Base-by-base conservation (phyloP, 1,140 invertebrate species). In the Cardiocondyla obscurior region DNA sequence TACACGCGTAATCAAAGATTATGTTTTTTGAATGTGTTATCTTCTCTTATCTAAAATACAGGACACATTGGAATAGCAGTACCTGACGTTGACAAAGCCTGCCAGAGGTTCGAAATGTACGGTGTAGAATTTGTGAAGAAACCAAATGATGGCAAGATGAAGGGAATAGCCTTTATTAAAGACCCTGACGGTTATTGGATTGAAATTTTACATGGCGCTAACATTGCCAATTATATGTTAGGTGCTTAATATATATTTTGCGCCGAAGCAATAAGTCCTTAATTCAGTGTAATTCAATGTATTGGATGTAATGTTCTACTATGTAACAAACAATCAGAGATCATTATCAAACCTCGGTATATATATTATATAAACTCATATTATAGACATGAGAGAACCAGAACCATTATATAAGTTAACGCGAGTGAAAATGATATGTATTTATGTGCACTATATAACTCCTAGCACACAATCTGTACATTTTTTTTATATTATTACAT, bases 151-250 rank as follows among this genome's bases (percentile, higher is more conserved):
- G 98, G 97, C 86, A 97, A 97, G 92, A 99, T 99, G 97, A 99
- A 98, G 93, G 97, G 97, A 2, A 94, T 99, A 62, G 98, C 98
- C 3, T 99, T 99, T 91, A 98, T 99, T 72, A 97, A 98, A 90
- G 98, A 99, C 94, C 98, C 98, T 0, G 98, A 99, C 94, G 98
- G 98, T 51, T 99, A 99, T 92, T 99, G 98, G 98, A 99, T 99
- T 90, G 98, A 99, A 94, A 98, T 99, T 81, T 96, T 99, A 74
- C 98, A 96, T 90, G 93, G 95, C 33, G 93, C 94, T 62, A 93
- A 91, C 14, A 93, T 96, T 76, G 87, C 88, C 46, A 91, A 89
- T 69, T 89, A 91, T 53, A 70, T 85, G n/a, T 60, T 91, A 65
- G 83, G 85, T 67, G 89, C 90, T 77, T 89, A 90, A 84, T 69